Conservation (phyloP, 2,888 invertebrate genomes). For the Ctenicera cuprea region DNA sequence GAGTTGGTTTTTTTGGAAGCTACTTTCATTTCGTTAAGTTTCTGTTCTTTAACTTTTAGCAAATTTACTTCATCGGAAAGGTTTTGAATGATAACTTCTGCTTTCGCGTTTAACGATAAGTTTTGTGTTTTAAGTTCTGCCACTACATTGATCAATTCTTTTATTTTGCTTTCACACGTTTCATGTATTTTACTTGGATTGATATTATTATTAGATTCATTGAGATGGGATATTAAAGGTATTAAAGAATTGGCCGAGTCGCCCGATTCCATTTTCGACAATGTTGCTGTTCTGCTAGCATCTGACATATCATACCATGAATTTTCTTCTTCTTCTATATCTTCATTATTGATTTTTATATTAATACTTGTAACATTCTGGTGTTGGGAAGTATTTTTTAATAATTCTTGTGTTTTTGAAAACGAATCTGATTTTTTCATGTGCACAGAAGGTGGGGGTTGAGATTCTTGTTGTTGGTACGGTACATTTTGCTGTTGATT, state of each 20-base stretch:
- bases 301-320: conserved; percentile 57
- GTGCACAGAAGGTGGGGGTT: background rate
- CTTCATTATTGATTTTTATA: background rate
- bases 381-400: background rate
- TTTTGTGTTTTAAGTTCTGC: conserved; percentile 53
- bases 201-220: background rate
- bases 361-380: background rate
- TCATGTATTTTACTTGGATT: background rate
- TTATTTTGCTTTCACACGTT: conserved; percentile 44
- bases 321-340: conserved; percentile 49
- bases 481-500: background rate
- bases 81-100: conserved; percentile 51
- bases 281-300: conserved; percentile 49
- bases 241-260: background rate
- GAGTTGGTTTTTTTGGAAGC: conserved; percentile 53
- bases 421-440: background rate
- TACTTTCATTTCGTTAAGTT: conserved; percentile 52
- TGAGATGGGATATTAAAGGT: background rate
- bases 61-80: conserved; percentile 52
- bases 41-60: conserved; percentile 52
- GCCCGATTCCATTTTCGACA: conserved; percentile 21
- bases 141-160: conserved; percentile 48
- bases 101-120: conserved; percentile 42
- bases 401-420: background rate
- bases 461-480: background rate